Base-by-base conservation (phyloP, 1,140 invertebrate genomes). In the Heliconius himera region DNA sequence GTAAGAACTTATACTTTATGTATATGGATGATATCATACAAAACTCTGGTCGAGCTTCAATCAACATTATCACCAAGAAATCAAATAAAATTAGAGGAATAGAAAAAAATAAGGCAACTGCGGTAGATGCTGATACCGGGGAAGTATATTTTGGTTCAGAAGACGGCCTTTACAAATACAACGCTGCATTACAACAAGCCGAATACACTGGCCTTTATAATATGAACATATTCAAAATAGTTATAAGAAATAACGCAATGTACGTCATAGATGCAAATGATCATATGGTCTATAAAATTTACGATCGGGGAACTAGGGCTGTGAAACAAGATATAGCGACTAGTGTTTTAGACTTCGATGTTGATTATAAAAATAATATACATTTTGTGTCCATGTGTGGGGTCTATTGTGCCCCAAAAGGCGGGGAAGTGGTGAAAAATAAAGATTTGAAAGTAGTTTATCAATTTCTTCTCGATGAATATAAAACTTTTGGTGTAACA, bases 111-210 rank as follows among this genome's bases (percentile, higher is more conserved):
- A 94, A 92, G 83, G 93, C 93, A 0, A 91, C 88, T 20, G 93
- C 88, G 0, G 90, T 94, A 1, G 92, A 94, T 80, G 4, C 77
- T 1, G 91, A 91, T 0, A 89, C 88, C 0, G 86, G 93, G 16
- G 90, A 93, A 33, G 88, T 93, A 4, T 94, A 93, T 76, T 94
- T 94, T 66, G 93, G 93, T 33, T 90, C 91, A 11, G 90, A 92
- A 18, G 88, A 94, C 54, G 93, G 92, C 13, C 75, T 94, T 16
- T 94, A 94, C 77, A 90, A 90, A 81, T 93, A 92, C 71, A 87
- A 94, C 81, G 79, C 89, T 8, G 71, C 92, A 22, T 56, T 73
- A n/a, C 88, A 92, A n/a, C 73, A 80, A 51, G 93, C 90, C 18
- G 74, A 22, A 6, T 87, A 91, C 38, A 89, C 92, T 8, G 93